Evolutionary conservation across 2,797 vertebrate species (phyloP).

Genomic region (Pangasius mekongensis): DNA sequence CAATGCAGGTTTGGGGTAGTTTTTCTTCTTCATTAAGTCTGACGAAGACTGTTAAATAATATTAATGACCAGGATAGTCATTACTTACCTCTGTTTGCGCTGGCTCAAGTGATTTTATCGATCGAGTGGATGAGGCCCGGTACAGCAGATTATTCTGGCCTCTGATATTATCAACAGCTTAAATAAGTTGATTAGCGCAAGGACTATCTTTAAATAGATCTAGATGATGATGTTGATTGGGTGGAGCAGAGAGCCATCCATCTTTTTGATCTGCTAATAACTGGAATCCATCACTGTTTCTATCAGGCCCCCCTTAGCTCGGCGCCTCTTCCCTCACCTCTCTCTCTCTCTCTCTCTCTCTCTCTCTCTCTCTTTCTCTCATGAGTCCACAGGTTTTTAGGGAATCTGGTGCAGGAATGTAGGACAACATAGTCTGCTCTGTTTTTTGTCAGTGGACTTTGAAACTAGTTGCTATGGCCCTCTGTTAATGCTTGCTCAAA

Average conservation of each 20-base stretch:
- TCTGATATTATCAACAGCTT: conserved; percentile 93
- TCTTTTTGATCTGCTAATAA: conserved; percentile 99
- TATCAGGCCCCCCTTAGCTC: conserved; percentile 58
- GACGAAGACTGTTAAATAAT: conserved; percentile 95
- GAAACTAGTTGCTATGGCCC: conserved; percentile 36
- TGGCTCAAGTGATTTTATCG: conserved; percentile 97
- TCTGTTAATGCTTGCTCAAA: conserved; percentile 8
- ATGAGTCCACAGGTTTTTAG: conserved; percentile 74
- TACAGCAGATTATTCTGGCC: conserved; percentile 89
- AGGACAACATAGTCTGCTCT: conserved; percentile 55
- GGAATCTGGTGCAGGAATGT: conserved; percentile 65
- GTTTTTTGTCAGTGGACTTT: conserved; percentile 55
- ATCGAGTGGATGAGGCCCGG: conserved; percentile 82
- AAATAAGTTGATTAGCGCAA: conserved; percentile 96
- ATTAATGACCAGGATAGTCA: conserved; percentile 95
- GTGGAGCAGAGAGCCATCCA: conserved; percentile 90
- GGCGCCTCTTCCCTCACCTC: conserved; percentile 40
- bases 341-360: conserved; percentile 28
- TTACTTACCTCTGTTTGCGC: conserved; percentile 89
- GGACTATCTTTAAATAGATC: conserved; percentile 98
- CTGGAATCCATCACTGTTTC: conserved; percentile 98
- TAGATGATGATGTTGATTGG: conserved; percentile 99
- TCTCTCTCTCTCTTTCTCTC: conserved; percentile 20
- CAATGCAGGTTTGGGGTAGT: conserved; percentile 64
- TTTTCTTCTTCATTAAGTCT: conserved; percentile 94